Evolutionary conservation across 1,140 invertebrate genomes (phyloP).

Genomic region (Drosophila cardini): DNA sequence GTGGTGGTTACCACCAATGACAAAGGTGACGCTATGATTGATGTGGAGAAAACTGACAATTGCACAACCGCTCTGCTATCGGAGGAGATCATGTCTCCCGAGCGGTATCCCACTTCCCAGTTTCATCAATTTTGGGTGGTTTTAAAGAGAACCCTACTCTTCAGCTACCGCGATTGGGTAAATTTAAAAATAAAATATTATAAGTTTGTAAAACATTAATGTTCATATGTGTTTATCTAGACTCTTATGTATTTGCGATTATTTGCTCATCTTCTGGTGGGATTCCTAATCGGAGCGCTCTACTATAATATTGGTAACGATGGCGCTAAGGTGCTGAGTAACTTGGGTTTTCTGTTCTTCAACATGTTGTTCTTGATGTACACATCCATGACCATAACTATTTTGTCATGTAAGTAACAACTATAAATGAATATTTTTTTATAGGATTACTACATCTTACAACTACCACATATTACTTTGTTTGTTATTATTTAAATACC

Average conservation of each 20-base stretch:
- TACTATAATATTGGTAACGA: slow-evolving; percentile 98
- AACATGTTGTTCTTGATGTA: slow-evolving; percentile 99
- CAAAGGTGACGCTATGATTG: slow-evolving; percentile 85
- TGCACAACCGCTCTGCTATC: slow-evolving; percentile 89
- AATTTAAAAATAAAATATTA: slow-evolving; percentile 52
- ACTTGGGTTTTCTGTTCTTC: slow-evolving; percentile 98
- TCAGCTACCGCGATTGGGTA: slow-evolving; percentile 94
- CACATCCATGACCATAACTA: slow-evolving; percentile 98
- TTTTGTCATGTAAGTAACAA: slow-evolving; percentile 94
- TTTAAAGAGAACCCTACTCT: slow-evolving; percentile 90
- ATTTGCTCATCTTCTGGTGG: slow-evolving; percentile 96
- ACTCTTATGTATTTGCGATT: slow-evolving; percentile 97
- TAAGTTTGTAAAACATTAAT: neutral
- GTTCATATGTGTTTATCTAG: slow-evolving; percentile 86
- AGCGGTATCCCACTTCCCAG: slow-evolving; percentile 91
- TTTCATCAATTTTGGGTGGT: slow-evolving; percentile 92
- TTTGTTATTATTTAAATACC: neutral
- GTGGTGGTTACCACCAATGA: slow-evolving; percentile 75
- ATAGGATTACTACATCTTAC: no score
- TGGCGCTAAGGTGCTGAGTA: slow-evolving; percentile 97
- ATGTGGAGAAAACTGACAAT: slow-evolving; percentile 87
- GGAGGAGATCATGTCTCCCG: slow-evolving; percentile 86
- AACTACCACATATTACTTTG: neutral
- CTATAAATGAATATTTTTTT: no score
- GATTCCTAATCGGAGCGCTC: slow-evolving; percentile 95